These are phyloP conservation scores for Ceratoteleas bidentatus DNA, from an alignment of 1,140 invertebrate species.

Conservation along the genomic window DNA sequence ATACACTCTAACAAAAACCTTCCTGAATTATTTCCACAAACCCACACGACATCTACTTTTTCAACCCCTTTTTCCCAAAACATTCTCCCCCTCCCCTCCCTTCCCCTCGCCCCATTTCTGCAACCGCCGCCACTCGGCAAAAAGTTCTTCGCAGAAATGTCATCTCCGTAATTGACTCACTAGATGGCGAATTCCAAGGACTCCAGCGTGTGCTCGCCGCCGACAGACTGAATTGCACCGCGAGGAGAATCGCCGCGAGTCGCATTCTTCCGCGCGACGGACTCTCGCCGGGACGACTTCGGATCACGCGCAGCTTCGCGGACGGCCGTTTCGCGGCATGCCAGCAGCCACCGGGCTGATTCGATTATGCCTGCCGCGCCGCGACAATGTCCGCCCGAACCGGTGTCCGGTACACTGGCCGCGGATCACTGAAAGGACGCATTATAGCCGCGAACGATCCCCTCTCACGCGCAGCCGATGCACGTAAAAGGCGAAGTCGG, in stretches of 20 bases:
- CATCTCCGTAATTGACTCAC: too few species aligned
- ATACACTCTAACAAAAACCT: too few species aligned
- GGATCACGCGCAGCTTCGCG: slow-evolving; percentile 26
- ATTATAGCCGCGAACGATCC: slow-evolving; percentile 70
- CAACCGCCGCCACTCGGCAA: too few species aligned
- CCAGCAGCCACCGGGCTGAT: too few species aligned
- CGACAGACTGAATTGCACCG: slow-evolving; percentile 45
- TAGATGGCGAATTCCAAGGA: slow-evolving; percentile 64
- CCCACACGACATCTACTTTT: too few species aligned
- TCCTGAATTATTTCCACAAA: too few species aligned
- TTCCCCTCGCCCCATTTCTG: too few species aligned
- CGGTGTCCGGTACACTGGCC: slow-evolving; percentile 64
- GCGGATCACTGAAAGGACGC: slow-evolving; percentile 67
- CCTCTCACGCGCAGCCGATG: slow-evolving; percentile 67
- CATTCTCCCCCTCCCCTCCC: too few species aligned
- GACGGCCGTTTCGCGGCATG: slow-evolving; percentile 19
- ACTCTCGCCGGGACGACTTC: not conserved
- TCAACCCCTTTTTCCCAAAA: too few species aligned
- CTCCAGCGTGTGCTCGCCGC: slow-evolving; percentile 46
- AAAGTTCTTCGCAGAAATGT: too few species aligned
- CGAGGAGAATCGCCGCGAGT: slow-evolving; percentile 44
- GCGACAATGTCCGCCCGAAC: slow-evolving; percentile 54
- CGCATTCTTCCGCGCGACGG: slow-evolving; percentile 49
- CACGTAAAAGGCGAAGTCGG: slow-evolving; percentile 77
- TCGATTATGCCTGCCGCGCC: not conserved